Evolutionary conservation across 1,140 invertebrate genomes (phyloP).

Genomic region (Eueides isabella): DNA sequence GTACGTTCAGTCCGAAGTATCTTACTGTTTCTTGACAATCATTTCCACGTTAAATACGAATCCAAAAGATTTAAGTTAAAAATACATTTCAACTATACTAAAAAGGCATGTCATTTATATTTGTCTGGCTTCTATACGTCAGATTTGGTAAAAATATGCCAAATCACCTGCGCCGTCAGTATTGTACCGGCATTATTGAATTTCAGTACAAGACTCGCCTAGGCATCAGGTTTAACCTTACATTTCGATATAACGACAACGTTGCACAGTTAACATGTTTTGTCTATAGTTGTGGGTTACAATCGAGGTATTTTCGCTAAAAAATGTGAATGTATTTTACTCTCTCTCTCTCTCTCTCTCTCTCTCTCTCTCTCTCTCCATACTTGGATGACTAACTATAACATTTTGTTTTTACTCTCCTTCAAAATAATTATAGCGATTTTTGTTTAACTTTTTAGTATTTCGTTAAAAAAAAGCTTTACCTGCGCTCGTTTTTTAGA

Average conservation of each 20-base stretch:
- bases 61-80: background rate
- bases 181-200: constrained; percentile 2
- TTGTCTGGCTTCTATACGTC: background rate
- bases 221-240: background rate
- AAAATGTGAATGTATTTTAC: too few relatives aligned
- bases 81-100: background rate
- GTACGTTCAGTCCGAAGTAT: background rate
- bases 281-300: background rate
- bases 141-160: background rate
- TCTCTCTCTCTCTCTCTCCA: too few relatives aligned
- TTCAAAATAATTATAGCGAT: too few relatives aligned
- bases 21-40: background rate
- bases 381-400: too few relatives aligned
- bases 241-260: background rate
- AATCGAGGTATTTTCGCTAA: background rate
- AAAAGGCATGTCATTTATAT: background rate
- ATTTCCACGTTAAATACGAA: background rate
- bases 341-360: too few relatives aligned
- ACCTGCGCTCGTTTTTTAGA: too few relatives aligned
- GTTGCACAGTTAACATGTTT: background rate
- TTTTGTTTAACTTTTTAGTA: too few relatives aligned
- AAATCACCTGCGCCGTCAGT: background rate
- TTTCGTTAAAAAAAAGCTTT: too few relatives aligned
- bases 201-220: constrained; percentile 4
- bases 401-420: too few relatives aligned